A percentile compares a stretch with the other conserved stretches of the same genome.
These are phyloP conservation scores for Drosophila mayri DNA, from an alignment of 1,140 invertebrate species.

Conservation along the genomic window DNA sequence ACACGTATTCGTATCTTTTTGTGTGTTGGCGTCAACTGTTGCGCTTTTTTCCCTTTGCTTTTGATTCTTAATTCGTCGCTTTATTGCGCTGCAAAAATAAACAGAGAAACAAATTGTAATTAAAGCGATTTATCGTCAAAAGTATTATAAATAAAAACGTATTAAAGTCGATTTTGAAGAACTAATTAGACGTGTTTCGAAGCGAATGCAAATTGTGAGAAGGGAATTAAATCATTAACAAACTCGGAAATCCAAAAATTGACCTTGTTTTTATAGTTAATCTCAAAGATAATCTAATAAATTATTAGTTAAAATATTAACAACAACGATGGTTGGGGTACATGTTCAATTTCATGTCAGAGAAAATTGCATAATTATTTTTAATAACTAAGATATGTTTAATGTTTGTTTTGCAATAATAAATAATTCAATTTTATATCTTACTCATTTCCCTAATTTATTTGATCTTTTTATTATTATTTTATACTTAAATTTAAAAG, in stretches of 20 bases:
- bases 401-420: neutral
- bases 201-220: constrained; percentile 18
- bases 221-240: constrained; percentile 16
- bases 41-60: constrained; percentile 36
- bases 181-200: constrained; percentile 31
- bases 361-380: neutral
- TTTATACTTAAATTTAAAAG: neutral
- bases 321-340: neutral
- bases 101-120: constrained; percentile 32
- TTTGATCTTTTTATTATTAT: neutral
- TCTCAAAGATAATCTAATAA: neutral
- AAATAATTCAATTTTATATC: no score
- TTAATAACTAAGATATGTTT: neutral
- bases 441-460: no score
- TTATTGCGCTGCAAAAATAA: constrained; percentile 59
- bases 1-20: constrained; percentile 59
- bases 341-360: neutral
- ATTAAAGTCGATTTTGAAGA: constrained; percentile 9
- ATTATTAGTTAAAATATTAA: neutral
- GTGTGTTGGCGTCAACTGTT: constrained; percentile 51
- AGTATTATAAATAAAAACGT: constrained; percentile 25
- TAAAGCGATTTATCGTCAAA: constrained; percentile 45
- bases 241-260: constrained; percentile 12
- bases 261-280: constrained; percentile 12
- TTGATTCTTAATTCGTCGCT: constrained; percentile 27